Evolutionary conservation across 2,797 vertebrate species (phyloP).

Genomic region (Argentina silus): DNA sequence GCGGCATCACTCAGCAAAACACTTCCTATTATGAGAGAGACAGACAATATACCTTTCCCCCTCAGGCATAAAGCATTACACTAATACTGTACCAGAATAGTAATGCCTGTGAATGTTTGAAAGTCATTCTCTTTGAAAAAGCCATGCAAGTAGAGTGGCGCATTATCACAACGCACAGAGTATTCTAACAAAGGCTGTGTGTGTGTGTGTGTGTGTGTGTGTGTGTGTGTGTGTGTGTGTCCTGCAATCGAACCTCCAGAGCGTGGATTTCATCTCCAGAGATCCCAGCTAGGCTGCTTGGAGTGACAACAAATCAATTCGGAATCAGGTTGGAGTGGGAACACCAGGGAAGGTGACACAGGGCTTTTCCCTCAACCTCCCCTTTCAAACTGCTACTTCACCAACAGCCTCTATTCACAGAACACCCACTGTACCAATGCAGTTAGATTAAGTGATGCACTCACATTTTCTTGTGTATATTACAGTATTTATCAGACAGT

Average conservation of each 20-base stretch:
- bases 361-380: not conserved
- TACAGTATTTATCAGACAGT: too few relatives aligned
- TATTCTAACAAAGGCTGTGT: not conserved
- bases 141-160: not conserved
- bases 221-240: conserved; percentile 7
- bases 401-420: too few relatives aligned
- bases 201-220: not conserved
- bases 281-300: conserved; percentile 7
- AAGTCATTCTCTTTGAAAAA: not conserved
- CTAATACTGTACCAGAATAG: not conserved
- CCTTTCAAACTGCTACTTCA: not conserved
- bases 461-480: too few relatives aligned
- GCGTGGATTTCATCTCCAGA: conserved; percentile 6
- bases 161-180: not conserved
- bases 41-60: too few relatives aligned
- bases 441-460: too few relatives aligned
- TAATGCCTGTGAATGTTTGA: not conserved
- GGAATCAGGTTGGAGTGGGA: conserved; percentile 9
- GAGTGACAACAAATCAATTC: conserved; percentile 26
- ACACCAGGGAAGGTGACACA: not conserved
- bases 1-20: not conserved
- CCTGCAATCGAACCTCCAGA: conserved; percentile 1
- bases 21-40: too few relatives aligned
- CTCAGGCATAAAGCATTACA: not conserved
- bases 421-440: too few relatives aligned